Evolutionary conservation across 1,140 invertebrate species (phyloP).

Genomic region (Vanessa tameamea): DNA sequence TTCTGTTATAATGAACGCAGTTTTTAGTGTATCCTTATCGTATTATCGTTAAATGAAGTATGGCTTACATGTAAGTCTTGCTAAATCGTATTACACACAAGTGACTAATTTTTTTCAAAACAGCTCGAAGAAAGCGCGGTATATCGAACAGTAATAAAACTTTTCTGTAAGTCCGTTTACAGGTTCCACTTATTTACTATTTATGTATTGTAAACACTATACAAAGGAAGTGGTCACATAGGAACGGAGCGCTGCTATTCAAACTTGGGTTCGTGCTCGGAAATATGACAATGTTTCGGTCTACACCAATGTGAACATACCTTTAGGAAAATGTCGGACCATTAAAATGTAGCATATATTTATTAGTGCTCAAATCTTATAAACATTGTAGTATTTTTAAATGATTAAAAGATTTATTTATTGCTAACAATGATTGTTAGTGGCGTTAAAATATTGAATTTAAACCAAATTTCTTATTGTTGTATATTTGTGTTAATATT

Average conservation of each 20-base stretch:
- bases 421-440: not conserved
- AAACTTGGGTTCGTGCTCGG: constrained; percentile 58
- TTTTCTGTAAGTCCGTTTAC: constrained; percentile 60
- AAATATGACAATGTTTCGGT: constrained; percentile 71
- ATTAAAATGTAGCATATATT: constrained; percentile 49
- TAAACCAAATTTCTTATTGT: too few species aligned
- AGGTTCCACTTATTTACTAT: constrained; percentile 61
- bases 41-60: too few species aligned
- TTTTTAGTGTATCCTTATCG: too few species aligned
- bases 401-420: not conserved
- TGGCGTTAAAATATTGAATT: too few species aligned
- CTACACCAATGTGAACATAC: constrained; percentile 64
- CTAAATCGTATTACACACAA: too few species aligned
- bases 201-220: constrained; percentile 65
- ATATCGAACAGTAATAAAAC: constrained; percentile 48
- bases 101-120: not conserved
- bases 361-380: not conserved
- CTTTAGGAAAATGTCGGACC: constrained; percentile 52
- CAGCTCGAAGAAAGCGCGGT: not conserved
- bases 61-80: too few species aligned
- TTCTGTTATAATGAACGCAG: too few species aligned
- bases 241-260: constrained; percentile 55
- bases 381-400: not conserved
- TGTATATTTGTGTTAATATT: too few species aligned
- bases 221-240: constrained; percentile 64